Evolutionary conservation across 2,113 vertebrate genomes (phyloP), one percentile per base, ranked within the genome.

Genomic region (Amblyopsis rosae): DNA sequence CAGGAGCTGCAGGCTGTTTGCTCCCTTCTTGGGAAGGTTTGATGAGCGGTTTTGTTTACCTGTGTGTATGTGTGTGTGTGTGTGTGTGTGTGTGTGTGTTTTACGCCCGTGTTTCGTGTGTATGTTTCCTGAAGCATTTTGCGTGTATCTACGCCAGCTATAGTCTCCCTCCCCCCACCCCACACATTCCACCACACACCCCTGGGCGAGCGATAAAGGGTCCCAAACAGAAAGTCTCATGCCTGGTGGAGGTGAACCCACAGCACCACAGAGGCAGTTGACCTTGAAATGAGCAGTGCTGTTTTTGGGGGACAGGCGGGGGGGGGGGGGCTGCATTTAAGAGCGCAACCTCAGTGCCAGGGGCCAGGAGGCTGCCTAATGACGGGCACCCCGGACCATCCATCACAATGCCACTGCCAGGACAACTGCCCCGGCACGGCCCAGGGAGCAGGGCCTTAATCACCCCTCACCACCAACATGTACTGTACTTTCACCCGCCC

Each of bases 291-390:
- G 86, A 93, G 88, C 87, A 80, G 80, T 53, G 70, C 85, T 77
- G 86, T 90, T 88, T 26, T 79, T 84, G 90, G 90, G 74, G 65
- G 85, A 85, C 78, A 72, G 65, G 72, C 49, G 58, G 82, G 76
- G 75, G 77, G 41, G 41, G 73, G 63, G 86, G 81, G 87, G 86
- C 80, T 75, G 84, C 88, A 82, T 91, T 92, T 91, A 92, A 92
- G 87, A 90, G 84, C 84, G 86, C 85, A 83, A 86, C 88, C 83
- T 82, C 68, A 50, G 87, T 87, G 91, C 91, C 90, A 90, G 87
- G 89, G 91, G 91, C 91, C 89, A 88, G 87, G 81, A 89, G 89
- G 90, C 89, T 87, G 90, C 87, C 85, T 91, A 92, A 92, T 92
- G 89, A 92, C 83, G 84, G 91, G 86, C 91, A 89, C 84, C 82